phyloP scores from a whole-genome alignment of 1,140 invertebrate species.

The Hypsibius dujardini region DNA sequence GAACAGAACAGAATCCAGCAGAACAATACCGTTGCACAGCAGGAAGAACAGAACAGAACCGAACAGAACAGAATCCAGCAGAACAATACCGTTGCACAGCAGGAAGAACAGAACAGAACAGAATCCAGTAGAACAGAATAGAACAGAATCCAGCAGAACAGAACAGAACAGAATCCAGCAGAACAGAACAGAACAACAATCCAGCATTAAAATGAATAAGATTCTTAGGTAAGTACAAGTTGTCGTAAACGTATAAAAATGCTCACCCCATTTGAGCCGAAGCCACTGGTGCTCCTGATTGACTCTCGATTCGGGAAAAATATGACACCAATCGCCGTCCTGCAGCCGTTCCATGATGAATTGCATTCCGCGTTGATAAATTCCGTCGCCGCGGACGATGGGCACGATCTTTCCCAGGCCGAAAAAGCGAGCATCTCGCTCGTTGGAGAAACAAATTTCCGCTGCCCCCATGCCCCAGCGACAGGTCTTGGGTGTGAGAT shows the following conservation, averaged over 20 bases:
- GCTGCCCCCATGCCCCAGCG: conserved; percentile 88
- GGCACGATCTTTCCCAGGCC: conserved; percentile 83
- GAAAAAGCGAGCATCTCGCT: conserved; percentile 69
- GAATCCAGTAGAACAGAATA: too few species aligned
- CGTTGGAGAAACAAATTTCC: conserved; percentile 87
- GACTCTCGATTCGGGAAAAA: conserved; percentile 84
- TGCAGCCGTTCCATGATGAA: conserved; percentile 69
- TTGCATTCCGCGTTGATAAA: conserved; percentile 65
- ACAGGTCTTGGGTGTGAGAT: conserved; percentile 45
- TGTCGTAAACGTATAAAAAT: background rate
- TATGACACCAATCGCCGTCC: conserved; percentile 80
- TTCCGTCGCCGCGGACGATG: conserved; percentile 69
- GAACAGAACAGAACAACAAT: conserved; percentile 18
- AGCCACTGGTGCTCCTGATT: conserved; percentile 61
- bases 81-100: too few species aligned
- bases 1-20: too few species aligned
- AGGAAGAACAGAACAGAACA: too few species aligned
- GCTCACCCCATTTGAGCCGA: conserved; percentile 66
- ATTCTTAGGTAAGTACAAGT: background rate
- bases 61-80: too few species aligned
- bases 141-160: background rate
- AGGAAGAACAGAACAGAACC: too few species aligned
- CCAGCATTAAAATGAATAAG: conserved; percentile 22
- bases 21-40: too few species aligned
- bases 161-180: conserved; percentile 20